phyloP scores from a whole-genome alignment of 2,888 invertebrate species.

The Mythimna vitellina region DNA sequence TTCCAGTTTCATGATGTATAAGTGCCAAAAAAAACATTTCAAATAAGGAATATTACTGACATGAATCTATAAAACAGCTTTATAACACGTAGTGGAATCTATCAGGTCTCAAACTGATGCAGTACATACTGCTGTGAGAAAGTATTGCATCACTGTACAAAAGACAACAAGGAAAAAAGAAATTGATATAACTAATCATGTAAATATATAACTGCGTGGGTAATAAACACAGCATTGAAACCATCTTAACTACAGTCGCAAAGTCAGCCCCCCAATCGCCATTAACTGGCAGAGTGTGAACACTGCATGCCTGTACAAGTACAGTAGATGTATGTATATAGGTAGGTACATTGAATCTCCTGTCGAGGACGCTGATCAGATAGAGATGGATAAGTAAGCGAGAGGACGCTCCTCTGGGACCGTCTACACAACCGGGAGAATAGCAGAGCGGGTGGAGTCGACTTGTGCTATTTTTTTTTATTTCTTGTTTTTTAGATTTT shows the following conservation, averaged over 20 bases:
- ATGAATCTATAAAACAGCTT: too few species aligned
- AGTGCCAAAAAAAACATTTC: too few species aligned
- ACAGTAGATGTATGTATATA: constrained; percentile 20
- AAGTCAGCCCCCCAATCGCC: constrained; percentile 44
- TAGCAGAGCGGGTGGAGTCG: constrained; percentile 62
- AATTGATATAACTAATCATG: too few species aligned
- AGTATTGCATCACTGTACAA: too few species aligned
- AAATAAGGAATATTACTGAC: too few species aligned
- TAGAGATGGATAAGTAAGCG: constrained; percentile 85
- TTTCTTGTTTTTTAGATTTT: not conserved
- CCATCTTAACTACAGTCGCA: constrained; percentile 18
- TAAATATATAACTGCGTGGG: not conserved
- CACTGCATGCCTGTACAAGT: constrained; percentile 52
- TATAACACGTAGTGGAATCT: too few species aligned
- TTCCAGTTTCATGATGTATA: too few species aligned
- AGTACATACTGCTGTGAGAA: too few species aligned
- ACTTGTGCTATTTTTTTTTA: not conserved
- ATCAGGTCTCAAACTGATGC: too few species aligned
- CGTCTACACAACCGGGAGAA: constrained; percentile 65
- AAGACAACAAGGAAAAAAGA: too few species aligned
- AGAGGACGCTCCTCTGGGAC: constrained; percentile 82
- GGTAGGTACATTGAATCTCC: constrained; percentile 69
- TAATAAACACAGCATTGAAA: constrained; percentile 32
- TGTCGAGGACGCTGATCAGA: constrained; percentile 78
- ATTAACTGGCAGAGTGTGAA: constrained; percentile 56